phyloP scores from a whole-genome alignment of 2,797 vertebrate genomes.

The Acipenser oxyrinchus region DNA sequence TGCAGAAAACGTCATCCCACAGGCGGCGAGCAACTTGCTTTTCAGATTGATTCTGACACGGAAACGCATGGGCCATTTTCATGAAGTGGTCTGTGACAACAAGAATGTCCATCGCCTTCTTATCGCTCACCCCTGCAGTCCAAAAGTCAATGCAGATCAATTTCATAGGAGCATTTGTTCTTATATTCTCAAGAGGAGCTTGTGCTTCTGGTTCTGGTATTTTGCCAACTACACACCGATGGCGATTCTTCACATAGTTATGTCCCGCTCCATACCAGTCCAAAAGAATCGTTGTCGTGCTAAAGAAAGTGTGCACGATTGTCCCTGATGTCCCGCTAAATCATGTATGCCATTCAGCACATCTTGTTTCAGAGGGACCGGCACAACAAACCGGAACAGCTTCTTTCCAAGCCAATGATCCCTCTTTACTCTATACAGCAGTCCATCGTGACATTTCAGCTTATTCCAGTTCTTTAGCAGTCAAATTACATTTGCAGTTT shows the following conservation, averaged over 20 bases:
- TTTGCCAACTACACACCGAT: neutral
- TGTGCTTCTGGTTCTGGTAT: neutral
- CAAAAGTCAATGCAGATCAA: neutral
- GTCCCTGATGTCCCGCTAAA: conserved; percentile 1
- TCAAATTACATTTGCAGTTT: too few species aligned
- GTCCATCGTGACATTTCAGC: too few species aligned
- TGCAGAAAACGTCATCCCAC: neutral
- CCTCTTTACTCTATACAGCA: too few species aligned
- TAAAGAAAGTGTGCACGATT: neutral
- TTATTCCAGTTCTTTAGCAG: too few species aligned
- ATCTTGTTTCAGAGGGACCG: too few species aligned
- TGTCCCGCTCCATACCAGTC: neutral
- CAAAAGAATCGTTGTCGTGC: neutral
- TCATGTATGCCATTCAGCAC: neutral
- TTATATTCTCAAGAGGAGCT: neutral
- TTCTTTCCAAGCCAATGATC: too few species aligned
- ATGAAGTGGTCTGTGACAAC: too few species aligned
- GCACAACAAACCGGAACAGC: too few species aligned
- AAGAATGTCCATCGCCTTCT: too few species aligned
- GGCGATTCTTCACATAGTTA: neutral
- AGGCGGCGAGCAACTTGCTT: neutral
- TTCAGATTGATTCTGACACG: neutral
- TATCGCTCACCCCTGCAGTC: neutral
- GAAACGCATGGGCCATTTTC: neutral
- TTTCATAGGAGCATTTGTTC: neutral